Evolutionary conservation across 2,113 vertebrate genomes (phyloP).

Genomic region (Triplophysa tibetana): DNA sequence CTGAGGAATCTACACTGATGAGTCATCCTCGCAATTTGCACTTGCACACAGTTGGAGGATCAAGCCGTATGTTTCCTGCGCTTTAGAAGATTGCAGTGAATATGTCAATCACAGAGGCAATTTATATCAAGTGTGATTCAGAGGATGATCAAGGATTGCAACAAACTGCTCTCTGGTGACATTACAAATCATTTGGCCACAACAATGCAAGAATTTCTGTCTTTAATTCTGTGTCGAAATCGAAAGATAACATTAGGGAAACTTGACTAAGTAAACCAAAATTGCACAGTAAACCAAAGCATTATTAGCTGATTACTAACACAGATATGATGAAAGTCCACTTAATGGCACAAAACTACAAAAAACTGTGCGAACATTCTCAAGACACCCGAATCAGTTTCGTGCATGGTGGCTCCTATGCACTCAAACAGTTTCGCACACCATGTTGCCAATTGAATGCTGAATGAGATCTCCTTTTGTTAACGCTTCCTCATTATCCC

Average conservation of each 20-base stretch:
- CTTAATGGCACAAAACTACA: not conserved
- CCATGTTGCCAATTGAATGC: conserved; percentile 34
- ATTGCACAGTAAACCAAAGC: not conserved
- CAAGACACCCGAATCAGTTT: conserved; percentile 16
- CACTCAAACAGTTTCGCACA: conserved; percentile 7
- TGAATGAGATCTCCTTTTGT: conserved; percentile 51
- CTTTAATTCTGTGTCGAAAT: not conserved
- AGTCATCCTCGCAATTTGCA: conserved; percentile 54
- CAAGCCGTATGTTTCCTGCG: conserved; percentile 35
- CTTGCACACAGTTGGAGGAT: conserved; percentile 44
- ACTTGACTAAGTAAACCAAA: not conserved
- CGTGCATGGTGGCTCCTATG: not conserved
- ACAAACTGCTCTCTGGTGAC: not conserved
- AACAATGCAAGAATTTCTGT: not conserved
- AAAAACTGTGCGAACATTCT: not conserved
- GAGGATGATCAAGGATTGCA: not conserved
- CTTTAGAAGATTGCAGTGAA: conserved; percentile 37
- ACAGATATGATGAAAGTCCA: not conserved
- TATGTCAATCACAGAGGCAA: conserved; percentile 28
- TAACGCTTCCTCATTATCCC: conserved; percentile 43
- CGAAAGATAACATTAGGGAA: not conserved
- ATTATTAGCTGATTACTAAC: too few relatives aligned
- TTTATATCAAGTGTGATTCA: conserved; percentile 10
- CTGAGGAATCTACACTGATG: conserved; percentile 44
- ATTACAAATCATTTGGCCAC: not conserved